phyloP scores from a whole-genome alignment of 2,113 vertebrate species.

The Muntiacus muntjak region DNA sequence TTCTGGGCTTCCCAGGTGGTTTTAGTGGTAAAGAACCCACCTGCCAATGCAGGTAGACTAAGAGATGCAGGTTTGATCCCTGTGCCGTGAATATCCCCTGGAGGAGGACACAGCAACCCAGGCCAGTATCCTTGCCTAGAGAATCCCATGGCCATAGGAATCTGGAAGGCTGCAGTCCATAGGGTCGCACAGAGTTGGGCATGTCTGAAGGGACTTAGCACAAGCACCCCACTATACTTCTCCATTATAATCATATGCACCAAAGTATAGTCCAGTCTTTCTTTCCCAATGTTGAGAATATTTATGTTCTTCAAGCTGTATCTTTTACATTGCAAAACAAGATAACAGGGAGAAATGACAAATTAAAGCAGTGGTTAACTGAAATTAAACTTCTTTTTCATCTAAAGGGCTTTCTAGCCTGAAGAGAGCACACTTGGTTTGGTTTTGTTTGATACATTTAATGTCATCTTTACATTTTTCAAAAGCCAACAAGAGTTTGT shows the following conservation, averaged over 20 bases:
- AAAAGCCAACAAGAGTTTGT: constrained; percentile 49
- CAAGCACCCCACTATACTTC: not conserved
- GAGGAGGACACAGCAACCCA: not conserved
- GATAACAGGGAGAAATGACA: not conserved
- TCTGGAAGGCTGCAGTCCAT: not conserved
- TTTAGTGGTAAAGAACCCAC: not conserved
- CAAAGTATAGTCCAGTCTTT: not conserved
- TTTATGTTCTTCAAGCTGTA: not conserved
- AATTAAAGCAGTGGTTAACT: not conserved
- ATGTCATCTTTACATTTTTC: constrained; percentile 40
- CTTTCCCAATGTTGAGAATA: not conserved
- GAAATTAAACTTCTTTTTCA: constrained; percentile 20
- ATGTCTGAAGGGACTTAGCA: not conserved
- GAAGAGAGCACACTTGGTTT: not conserved
- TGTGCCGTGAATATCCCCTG: not conserved
- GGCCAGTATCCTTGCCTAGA: not conserved
- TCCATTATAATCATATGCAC: not conserved
- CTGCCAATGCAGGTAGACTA: not conserved
- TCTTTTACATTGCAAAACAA: not conserved
- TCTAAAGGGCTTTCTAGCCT: not conserved
- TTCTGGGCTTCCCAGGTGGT: not conserved
- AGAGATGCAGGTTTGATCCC: not conserved
- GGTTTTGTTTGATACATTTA: not conserved
- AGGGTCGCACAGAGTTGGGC: not conserved
- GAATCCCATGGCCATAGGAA: not conserved